Evolutionary conservation across 2,888 invertebrate species (phyloP).

Genomic region (Drosophila neonasuta): DNA sequence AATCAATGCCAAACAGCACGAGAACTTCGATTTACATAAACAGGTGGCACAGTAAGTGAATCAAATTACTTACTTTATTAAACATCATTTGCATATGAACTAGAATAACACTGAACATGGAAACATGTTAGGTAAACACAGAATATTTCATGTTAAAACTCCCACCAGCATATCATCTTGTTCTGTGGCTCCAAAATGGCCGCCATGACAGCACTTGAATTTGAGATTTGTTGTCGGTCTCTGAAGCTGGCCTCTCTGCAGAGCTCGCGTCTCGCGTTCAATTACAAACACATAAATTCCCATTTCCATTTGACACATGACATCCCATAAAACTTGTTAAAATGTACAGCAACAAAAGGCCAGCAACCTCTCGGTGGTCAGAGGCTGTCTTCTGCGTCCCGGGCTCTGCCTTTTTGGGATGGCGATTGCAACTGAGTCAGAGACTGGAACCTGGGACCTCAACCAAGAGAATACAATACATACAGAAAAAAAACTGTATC

Average conservation of each 20-base stretch:
- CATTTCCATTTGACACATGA: constrained; percentile 82
- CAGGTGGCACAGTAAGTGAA: constrained; percentile 5
- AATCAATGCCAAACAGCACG: constrained; percentile 44
- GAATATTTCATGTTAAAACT: constrained; percentile 78
- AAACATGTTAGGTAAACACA: constrained; percentile 33
- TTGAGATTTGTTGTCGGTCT: constrained; percentile 34
- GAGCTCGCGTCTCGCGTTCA: constrained; percentile 75
- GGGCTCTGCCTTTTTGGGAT: constrained; percentile 13
- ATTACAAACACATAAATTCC: constrained; percentile 82
- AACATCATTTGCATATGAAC: background rate
- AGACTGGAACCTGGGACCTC: constrained; percentile 18
- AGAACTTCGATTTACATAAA: constrained; percentile 48
- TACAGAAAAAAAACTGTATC: constrained; percentile 51
- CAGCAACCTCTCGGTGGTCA: constrained; percentile 63
- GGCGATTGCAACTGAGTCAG: constrained; percentile 34
- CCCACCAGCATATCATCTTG: constrained; percentile 58
- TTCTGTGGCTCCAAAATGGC: constrained; percentile 45
- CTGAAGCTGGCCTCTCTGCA: constrained; percentile 11
- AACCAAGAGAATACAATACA: constrained; percentile 9
- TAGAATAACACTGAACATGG: background rate
- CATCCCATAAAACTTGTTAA: constrained; percentile 80
- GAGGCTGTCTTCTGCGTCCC: constrained; percentile 21
- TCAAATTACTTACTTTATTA: constrained; percentile 3
- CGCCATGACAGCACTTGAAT: constrained; percentile 31
- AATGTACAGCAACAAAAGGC: constrained; percentile 72